phyloP scores from a whole-genome alignment of 2,888 invertebrate genomes.

The Rotaria magnacalcarata region DNA sequence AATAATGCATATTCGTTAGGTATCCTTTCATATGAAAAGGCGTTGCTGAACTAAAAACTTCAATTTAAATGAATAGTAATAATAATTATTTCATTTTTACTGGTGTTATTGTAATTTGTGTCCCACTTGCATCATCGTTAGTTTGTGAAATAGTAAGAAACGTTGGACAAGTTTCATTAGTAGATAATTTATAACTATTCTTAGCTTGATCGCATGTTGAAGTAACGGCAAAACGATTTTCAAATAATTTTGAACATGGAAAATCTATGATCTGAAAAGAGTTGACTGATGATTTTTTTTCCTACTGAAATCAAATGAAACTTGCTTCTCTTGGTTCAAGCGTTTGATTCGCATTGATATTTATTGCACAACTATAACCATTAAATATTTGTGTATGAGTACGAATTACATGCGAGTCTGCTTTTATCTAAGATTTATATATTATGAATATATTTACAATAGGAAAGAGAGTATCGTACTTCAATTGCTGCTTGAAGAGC shows the following conservation, averaged over 20 bases:
- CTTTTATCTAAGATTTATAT: not conserved
- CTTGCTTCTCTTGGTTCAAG: not conserved
- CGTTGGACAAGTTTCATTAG: not conserved
- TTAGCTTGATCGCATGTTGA: not conserved
- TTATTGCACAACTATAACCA: not conserved
- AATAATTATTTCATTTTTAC: not conserved
- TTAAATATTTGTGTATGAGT: not conserved
- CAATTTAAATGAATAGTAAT: not conserved
- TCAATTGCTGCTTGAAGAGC: slow-evolving; percentile 47
- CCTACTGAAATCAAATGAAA: not conserved
- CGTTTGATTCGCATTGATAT: not conserved
- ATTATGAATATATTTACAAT: not conserved
- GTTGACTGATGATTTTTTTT: no score
- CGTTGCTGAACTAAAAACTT: not conserved
- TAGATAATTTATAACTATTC: not conserved
- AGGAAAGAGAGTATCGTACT: not conserved
- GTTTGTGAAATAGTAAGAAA: not conserved
- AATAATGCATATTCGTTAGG: not conserved
- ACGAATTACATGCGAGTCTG: not conserved
- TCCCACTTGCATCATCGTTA: not conserved
- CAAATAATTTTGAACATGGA: not conserved
- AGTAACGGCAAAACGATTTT: not conserved
- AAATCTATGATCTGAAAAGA: not conserved
- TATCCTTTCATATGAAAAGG: no score
- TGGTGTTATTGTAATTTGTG: not conserved